Evolutionary conservation across 2,797 vertebrate genomes (phyloP), one percentile per base, ranked within the genome.

Genomic region (Falco novaeseelandiae): DNA sequence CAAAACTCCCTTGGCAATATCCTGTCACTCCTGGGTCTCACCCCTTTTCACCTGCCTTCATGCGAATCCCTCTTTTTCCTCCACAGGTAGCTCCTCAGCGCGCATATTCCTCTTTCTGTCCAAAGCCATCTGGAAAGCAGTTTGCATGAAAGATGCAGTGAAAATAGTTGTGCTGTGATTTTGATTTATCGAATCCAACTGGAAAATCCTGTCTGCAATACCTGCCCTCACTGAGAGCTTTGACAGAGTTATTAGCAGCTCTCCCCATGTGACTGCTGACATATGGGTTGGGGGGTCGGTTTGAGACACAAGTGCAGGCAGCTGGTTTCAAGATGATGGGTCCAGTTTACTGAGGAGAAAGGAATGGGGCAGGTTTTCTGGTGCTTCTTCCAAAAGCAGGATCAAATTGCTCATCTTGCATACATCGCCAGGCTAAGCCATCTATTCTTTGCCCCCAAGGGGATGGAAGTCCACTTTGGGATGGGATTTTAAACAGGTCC

Each of bases 161-260:
- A 54, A 87, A 95, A 23, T 21, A 48, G 57, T 76, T 57, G 85
- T 58, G 80, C 88, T 38, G 59, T 25, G 70, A 62, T 44, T 83
- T 17, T 96, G 96, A 94, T 97, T 94, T 86, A 93, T 51, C 6
- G 89, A 38, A 69, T 49, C 65, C 94, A 81, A 42, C 51, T 66
- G 94, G 93, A 57, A 54, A 34, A 5, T 3, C 44, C 67, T 78
- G 46, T 4, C 44, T 52, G 54, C 5, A 7, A 16, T 90, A 70
- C 74, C 87, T 81, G 80, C 20, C 25, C 51, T 51, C 13, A 2
- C 66, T 11, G 46, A 71, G 78, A 4, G 42, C 84, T 77, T 67
- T 69, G 89, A 71, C 87, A 91, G 83, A 30, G 78, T 29, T 21
- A 6, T 5, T n/a, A 58, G 46, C 81, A 83, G 62, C 44, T 0